Evolutionary conservation across 2,797 vertebrate species (phyloP).

Genomic region (Syndactyla subalaris): DNA sequence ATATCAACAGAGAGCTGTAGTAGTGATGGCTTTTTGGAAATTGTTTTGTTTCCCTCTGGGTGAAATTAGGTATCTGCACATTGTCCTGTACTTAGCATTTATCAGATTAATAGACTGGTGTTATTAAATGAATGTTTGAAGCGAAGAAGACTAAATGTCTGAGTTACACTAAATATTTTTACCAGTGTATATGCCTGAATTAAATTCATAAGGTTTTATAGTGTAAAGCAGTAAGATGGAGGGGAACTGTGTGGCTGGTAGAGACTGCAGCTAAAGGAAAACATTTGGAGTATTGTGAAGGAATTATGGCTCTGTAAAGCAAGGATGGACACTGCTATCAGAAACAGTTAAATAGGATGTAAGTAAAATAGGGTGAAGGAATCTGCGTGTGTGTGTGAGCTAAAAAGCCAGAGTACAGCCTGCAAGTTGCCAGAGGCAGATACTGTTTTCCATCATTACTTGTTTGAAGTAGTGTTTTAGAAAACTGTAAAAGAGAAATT

Average conservation of each 20-base stretch:
- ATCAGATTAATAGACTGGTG: slow-evolving; percentile 67
- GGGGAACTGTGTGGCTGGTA: background rate
- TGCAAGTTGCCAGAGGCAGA: background rate
- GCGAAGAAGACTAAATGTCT: slow-evolving; percentile 38
- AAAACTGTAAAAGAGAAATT: background rate
- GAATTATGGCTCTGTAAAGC: background rate
- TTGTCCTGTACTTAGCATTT: slow-evolving; percentile 64
- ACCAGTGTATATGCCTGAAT: slow-evolving; percentile 30
- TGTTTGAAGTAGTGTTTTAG: background rate
- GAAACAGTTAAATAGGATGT: background rate
- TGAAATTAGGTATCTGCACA: slow-evolving; percentile 57
- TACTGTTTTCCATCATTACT: background rate
- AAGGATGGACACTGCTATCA: background rate
- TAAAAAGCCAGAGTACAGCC: background rate
- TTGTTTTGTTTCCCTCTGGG: slow-evolving; percentile 73
- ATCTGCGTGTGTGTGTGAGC: background rate
- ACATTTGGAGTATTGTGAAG: background rate
- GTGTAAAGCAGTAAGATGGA: background rate
- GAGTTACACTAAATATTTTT: slow-evolving; percentile 46
- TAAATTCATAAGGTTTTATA: slow-evolving; percentile 2
- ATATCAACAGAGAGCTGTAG: slow-evolving; percentile 72
- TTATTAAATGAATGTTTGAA: slow-evolving; percentile 73
- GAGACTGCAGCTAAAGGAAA: background rate
- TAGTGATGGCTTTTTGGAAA: slow-evolving; percentile 74
- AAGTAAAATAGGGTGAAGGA: background rate